Conservation (phyloP, 2,888 invertebrate species). For the Callimorpha dominula region DNA sequence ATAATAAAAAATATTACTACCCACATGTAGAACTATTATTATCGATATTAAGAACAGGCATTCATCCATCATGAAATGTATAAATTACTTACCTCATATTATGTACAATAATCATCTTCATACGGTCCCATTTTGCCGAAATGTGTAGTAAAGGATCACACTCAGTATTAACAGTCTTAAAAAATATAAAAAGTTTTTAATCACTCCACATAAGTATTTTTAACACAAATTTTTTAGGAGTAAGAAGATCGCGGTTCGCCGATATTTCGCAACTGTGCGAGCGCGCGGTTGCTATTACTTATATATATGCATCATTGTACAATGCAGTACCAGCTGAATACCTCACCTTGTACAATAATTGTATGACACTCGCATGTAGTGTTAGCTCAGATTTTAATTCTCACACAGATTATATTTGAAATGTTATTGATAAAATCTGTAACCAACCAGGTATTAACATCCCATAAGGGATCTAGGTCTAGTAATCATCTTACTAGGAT, state of each 20-base stretch:
- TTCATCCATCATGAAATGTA: not conserved
- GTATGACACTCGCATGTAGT: not conserved
- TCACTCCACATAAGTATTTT: not conserved
- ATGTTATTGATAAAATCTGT: no score
- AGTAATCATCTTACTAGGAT: no score
- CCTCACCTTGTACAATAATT: not conserved
- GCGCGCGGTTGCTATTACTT: conserved; percentile 2
- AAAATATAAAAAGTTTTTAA: not conserved
- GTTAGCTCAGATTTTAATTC: not conserved
- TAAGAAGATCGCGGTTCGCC: not conserved
- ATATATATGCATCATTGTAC: not conserved
- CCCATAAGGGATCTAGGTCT: no score
- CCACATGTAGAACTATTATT: not conserved
- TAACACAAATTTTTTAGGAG: no score
- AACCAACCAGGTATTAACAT: no score
- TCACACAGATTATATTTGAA: not conserved
- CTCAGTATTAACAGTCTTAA: not conserved
- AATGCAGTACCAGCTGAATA: conserved; percentile 8
- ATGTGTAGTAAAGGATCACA: not conserved
- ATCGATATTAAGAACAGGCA: not conserved
- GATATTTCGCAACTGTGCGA: not conserved
- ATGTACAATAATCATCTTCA: not conserved
- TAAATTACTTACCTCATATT: not conserved
- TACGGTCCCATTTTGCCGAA: not conserved
- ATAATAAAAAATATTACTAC: not conserved